Conservation (phyloP, 1,140 invertebrate species). For the Cotesia typhae region DNA sequence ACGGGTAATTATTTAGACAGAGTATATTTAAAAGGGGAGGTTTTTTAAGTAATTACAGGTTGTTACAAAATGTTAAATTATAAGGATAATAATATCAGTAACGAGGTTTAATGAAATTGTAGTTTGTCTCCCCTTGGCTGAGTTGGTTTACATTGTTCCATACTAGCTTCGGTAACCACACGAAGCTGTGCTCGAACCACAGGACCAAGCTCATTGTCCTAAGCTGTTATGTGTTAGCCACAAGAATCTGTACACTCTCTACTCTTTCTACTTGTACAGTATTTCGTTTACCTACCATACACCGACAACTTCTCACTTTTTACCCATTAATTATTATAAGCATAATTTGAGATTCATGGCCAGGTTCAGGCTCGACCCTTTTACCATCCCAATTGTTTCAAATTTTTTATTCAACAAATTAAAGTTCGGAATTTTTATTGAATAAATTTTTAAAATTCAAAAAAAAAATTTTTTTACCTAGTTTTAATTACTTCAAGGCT, state of each 20-base stretch:
- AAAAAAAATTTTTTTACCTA: too few species aligned
- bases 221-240: conserved; percentile 9
- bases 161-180: conserved; percentile 5
- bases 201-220: conserved; percentile 40
- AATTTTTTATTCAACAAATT: not conserved
- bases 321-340: conserved; percentile 1
- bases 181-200: conserved; percentile 26
- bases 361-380: not conserved
- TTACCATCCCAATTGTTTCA: not conserved
- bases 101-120: conserved; percentile 49
- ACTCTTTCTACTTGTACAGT: not conserved
- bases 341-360: not conserved
- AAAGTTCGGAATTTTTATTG: too few species aligned
- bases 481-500: too few species aligned
- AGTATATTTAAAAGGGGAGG: too few species aligned
- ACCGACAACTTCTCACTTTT: conserved; percentile 3
- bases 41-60: too few species aligned
- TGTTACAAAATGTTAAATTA: too few species aligned
- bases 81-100: conserved; percentile 6
- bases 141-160: conserved; percentile 41
- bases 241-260: conserved; percentile 2
- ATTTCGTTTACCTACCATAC: not conserved
- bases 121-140: conserved; percentile 45
- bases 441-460: too few species aligned
- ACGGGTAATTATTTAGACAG: too few species aligned